These are phyloP conservation scores for Falco berigora DNA, from an alignment of 2,797 vertebrate species.

Conservation along the genomic window DNA sequence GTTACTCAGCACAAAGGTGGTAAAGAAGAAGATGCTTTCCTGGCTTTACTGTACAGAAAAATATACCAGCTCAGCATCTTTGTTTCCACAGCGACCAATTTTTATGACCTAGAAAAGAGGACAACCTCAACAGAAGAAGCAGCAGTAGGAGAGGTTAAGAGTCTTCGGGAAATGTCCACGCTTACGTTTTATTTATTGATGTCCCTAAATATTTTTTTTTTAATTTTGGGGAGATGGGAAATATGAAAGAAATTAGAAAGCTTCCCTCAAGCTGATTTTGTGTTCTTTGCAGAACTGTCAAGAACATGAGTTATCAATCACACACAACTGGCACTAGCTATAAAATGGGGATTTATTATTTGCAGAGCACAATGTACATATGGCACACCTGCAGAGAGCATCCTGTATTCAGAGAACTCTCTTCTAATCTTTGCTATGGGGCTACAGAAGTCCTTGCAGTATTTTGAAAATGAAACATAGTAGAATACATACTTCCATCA, in stretches of 20 bases:
- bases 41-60: not conserved
- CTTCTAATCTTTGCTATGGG: not conserved
- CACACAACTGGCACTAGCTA: not conserved
- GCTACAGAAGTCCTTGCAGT: not conserved
- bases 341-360: conserved; percentile 5
- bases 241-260: not conserved
- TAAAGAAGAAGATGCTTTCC: not conserved
- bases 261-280: not conserved
- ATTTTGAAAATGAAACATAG: not conserved
- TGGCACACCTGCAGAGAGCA: not conserved
- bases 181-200: not conserved
- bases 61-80: not conserved
- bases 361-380: not conserved
- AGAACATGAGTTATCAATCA: not conserved
- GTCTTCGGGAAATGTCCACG: not conserved
- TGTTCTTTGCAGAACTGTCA: not conserved
- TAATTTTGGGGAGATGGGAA: not conserved
- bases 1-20: not conserved
- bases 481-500: not conserved
- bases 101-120: not conserved
- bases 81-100: not conserved
- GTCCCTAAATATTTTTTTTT: not conserved
- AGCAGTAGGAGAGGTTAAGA: not conserved
- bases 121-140: not conserved
- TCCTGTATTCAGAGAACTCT: not conserved